phyloP scores from a whole-genome alignment of 2,113 vertebrate species.

The Chionis minor region DNA sequence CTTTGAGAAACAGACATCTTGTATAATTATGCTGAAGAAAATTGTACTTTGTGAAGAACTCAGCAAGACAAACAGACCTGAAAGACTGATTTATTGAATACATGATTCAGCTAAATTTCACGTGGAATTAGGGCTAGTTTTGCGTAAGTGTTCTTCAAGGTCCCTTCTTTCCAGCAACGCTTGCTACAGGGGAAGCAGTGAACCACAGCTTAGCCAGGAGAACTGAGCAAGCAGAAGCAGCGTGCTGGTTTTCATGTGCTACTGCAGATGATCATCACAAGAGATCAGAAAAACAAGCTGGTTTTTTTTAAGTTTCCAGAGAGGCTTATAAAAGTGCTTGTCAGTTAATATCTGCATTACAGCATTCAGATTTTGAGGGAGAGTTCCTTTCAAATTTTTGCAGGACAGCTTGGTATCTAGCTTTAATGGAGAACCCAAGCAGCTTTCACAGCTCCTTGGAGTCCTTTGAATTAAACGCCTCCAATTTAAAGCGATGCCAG shows the following conservation, averaged over 20 bases:
- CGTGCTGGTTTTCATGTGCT: fast-evolving
- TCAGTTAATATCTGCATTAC: background rate
- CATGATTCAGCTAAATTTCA: background rate
- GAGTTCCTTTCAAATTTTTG: background rate
- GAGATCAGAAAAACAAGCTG: background rate
- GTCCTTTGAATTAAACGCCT: background rate
- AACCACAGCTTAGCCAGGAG: background rate
- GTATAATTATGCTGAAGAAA: background rate
- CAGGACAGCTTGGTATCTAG: background rate
- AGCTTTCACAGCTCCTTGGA: background rate
- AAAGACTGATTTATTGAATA: background rate
- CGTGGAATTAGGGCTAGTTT: background rate
- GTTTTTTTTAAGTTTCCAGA: background rate
- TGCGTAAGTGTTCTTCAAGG: background rate
- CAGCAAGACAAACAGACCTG: background rate
- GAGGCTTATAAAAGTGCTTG: background rate
- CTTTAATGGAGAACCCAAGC: background rate
- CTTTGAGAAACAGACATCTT: background rate
- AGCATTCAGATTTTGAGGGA: background rate
- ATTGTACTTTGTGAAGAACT: background rate
- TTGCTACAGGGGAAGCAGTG: background rate
- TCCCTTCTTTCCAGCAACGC: background rate
- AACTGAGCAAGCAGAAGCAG: background rate
- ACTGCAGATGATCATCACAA: background rate
- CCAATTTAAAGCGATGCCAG: background rate